Percentiles rank a stretch among this genome's conserved stretches.
These are phyloP conservation scores for Tricholaema leucomelas DNA, from an alignment of 2,113 vertebrate species.

Conservation along the genomic window DNA sequence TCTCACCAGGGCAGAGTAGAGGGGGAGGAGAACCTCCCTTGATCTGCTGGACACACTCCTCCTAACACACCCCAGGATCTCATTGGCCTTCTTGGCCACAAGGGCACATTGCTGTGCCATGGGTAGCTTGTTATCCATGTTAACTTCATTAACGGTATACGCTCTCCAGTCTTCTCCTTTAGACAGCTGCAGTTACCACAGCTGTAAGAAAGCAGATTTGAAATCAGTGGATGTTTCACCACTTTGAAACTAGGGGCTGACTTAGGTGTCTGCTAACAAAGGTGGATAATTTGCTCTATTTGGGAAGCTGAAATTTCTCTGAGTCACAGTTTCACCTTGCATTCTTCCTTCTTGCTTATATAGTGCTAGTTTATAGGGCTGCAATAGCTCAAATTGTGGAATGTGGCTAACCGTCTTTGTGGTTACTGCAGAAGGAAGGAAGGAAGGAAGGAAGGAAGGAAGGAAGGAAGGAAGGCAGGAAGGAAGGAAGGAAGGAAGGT, in stretches of 20 bases:
- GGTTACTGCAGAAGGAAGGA: not conserved
- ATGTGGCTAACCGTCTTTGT: not conserved
- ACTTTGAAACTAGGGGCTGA: slow-evolving; percentile 21
- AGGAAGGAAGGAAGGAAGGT: no score
- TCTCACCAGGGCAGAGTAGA: no score
- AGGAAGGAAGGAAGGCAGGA: no score
- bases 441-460: no score
- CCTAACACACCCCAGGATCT: no score
- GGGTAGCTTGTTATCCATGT: no score
- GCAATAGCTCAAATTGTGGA: not conserved
- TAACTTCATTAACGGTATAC: not conserved
- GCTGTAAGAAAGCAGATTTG: not conserved
- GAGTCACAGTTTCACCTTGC: slow-evolving; percentile 47
- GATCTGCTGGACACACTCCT: no score
- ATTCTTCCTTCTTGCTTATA: not conserved
- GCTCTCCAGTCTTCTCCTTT: not conserved
- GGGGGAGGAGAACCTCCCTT: no score
- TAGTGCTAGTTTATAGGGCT: not conserved
- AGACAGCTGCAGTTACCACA: not conserved
- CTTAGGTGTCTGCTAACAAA: not conserved
- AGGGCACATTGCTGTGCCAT: no score
- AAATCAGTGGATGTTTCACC: not conserved
- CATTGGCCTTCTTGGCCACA: no score
- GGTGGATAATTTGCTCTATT: slow-evolving; percentile 19
- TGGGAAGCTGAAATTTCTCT: slow-evolving; percentile 6